Conservation (phyloP, 2,113 vertebrate genomes). For the Alectura lathami region DNA sequence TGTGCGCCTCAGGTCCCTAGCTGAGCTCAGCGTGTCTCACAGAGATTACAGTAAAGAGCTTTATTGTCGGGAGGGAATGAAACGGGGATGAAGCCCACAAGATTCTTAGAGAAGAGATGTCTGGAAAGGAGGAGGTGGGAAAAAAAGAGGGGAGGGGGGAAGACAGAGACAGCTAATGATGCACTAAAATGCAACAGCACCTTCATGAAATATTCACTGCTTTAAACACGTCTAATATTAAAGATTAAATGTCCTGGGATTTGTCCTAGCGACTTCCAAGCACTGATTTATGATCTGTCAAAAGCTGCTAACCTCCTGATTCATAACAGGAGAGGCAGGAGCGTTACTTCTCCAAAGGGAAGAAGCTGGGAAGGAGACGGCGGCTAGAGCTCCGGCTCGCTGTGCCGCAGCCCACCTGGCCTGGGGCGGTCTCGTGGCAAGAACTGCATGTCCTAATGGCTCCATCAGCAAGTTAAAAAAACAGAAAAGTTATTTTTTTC, state of each 20-base stretch:
- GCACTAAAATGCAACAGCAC: conserved; percentile 78
- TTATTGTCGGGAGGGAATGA: neutral
- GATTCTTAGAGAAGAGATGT: neutral
- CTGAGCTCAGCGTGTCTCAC: neutral
- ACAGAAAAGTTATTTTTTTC: conserved; percentile 54
- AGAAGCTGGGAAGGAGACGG: neutral
- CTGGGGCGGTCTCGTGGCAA: neutral
- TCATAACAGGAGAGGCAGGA: conserved; percentile 75
- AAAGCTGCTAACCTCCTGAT: conserved; percentile 78
- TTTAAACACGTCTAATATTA: conserved; percentile 79
- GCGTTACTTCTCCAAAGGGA: conserved; percentile 52
- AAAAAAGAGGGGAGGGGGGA: neutral
- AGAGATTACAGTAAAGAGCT: conserved; percentile 52
- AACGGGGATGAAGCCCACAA: neutral
- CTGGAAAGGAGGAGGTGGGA: neutral
- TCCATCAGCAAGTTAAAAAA: conserved; percentile 48
- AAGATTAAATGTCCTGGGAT: conserved; percentile 81
- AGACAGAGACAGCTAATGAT: conserved; percentile 69
- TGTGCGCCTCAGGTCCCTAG: neutral
- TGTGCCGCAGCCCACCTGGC: neutral
- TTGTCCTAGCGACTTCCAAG: conserved; percentile 74
- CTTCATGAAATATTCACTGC: conserved; percentile 83
- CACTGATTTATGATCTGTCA: conserved; percentile 87
- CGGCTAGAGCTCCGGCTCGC: neutral
- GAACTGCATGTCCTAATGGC: neutral